phyloP scores from a whole-genome alignment of 92 coral and sea anemone genomes.

The Porites divaricata region DNA sequence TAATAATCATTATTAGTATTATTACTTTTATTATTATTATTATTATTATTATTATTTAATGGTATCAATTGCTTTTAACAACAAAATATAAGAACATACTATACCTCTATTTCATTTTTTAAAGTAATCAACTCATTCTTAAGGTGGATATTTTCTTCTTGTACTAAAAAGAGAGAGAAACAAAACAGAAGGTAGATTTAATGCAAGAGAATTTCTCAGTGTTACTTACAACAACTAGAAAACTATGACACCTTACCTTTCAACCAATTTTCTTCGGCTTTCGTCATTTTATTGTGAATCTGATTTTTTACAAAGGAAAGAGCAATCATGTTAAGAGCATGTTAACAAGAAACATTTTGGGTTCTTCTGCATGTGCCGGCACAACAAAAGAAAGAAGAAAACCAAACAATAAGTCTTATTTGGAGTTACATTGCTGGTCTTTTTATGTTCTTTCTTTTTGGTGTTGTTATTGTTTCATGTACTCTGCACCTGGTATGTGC shows the following conservation, averaged over 20 bases:
- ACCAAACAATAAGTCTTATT: too few relatives aligned
- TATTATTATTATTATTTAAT: too few relatives aligned
- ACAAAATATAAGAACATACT: neutral
- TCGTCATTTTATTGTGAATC: neutral
- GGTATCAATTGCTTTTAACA: neutral
- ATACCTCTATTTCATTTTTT: slow-evolving; percentile 34
- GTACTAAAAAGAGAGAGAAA: slow-evolving; percentile 8
- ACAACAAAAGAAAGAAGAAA: too few relatives aligned
- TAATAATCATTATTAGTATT: too few relatives aligned
- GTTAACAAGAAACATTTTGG: too few relatives aligned
- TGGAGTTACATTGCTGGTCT: too few relatives aligned
- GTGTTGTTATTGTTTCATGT: too few relatives aligned
- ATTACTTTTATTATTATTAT: too few relatives aligned
- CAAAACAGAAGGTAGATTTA: neutral
- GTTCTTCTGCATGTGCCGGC: too few relatives aligned
- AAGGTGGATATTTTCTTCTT: neutral
- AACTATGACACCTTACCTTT: slow-evolving; percentile 2
- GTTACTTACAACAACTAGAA: neutral
- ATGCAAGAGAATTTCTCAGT: neutral
- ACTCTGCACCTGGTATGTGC: too few relatives aligned
- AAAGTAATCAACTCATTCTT: slow-evolving; percentile 3
- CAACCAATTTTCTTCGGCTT: slow-evolving; percentile 18
- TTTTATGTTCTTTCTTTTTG: too few relatives aligned
- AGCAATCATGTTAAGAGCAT: too few relatives aligned
- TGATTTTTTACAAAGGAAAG: neutral